Percentiles rank a stretch among this genome's conserved stretches.
phyloP scores from a whole-genome alignment of 1,140 invertebrate genomes.

The Rhizoglyphus robini region DNA sequence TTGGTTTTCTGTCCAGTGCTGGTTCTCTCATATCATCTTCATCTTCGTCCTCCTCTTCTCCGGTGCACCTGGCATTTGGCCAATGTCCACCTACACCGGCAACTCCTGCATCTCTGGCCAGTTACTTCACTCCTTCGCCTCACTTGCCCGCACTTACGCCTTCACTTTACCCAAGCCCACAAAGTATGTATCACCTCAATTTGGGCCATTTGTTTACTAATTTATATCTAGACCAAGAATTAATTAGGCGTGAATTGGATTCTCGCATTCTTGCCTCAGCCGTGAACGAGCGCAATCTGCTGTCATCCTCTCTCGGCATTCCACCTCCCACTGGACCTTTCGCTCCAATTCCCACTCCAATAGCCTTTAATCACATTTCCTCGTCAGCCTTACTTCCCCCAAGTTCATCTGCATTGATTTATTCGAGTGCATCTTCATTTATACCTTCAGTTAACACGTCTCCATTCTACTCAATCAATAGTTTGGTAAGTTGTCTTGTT shows the following conservation, averaged over 20 bases:
- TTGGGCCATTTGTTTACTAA: neutral
- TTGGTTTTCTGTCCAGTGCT: neutral
- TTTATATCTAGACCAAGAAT: conserved; percentile 43
- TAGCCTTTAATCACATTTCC: conserved; percentile 2
- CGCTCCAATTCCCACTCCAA: neutral
- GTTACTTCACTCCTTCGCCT: conserved; percentile 38
- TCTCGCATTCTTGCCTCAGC: conserved; percentile 69
- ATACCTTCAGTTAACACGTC: too few species aligned
- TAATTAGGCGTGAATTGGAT: conserved; percentile 77
- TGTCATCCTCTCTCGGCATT: conserved; percentile 29
- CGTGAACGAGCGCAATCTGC: conserved; percentile 41
- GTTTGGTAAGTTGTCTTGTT: too few species aligned
- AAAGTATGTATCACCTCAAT: conserved; percentile 14
- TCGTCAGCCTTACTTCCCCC: neutral
- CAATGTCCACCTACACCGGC: conserved; percentile 30
- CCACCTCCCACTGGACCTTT: conserved; percentile 35
- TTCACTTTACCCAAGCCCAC: neutral
- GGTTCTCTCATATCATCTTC: neutral
- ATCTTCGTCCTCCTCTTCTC: conserved; percentile 4
- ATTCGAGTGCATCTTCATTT: too few species aligned
- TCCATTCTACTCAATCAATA: too few species aligned
- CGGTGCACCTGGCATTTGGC: conserved; percentile 10
- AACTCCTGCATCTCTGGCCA: conserved; percentile 28
- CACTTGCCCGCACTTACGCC: neutral
- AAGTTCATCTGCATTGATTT: conserved; percentile 14